phyloP scores from a whole-genome alignment of 1,140 invertebrate genomes.

The Aplysia californica region DNA sequence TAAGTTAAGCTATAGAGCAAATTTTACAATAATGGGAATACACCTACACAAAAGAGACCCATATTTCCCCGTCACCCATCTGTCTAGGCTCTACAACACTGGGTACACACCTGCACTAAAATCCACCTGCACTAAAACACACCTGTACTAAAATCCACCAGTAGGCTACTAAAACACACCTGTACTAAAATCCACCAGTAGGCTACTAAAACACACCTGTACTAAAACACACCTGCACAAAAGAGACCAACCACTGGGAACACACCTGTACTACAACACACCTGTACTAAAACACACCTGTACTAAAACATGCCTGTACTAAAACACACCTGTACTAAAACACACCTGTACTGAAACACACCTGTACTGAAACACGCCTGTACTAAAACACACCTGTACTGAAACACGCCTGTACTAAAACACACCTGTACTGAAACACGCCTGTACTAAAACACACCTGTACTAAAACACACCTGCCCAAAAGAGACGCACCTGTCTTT shows the following conservation, averaged over 20 bases:
- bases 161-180: not conserved
- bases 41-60: too few relatives aligned
- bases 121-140: too few relatives aligned
- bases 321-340: not conserved
- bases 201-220: not conserved
- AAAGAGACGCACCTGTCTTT: constrained; percentile 64
- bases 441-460: not conserved
- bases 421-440: not conserved
- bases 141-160: not conserved
- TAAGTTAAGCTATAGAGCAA: too few relatives aligned
- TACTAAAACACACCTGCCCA: not conserved
- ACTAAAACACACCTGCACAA: not conserved
- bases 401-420: not conserved
- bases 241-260: constrained; percentile 45
- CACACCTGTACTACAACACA: too few relatives aligned
- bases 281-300: too few relatives aligned
- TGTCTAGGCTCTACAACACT: too few relatives aligned
- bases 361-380: not conserved
- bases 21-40: too few relatives aligned
- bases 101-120: too few relatives aligned
- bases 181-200: not conserved
- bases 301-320: not conserved
- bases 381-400: not conserved
- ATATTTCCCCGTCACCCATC: too few relatives aligned
- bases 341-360: not conserved